phyloP scores from a whole-genome alignment of 2,888 invertebrate genomes.

The Cryptops parisi region DNA sequence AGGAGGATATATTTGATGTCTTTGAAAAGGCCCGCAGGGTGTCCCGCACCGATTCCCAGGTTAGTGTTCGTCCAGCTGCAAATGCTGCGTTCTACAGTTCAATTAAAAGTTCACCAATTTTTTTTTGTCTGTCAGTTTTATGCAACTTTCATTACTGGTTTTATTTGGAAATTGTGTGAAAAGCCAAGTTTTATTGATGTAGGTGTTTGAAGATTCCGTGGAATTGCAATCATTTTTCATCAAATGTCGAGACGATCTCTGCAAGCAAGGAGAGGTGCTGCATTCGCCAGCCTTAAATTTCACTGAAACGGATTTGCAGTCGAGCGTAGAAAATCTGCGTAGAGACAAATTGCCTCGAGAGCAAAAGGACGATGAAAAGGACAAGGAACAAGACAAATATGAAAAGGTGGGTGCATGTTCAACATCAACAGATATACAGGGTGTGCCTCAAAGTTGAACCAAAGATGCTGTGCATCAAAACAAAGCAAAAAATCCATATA shows the following conservation, averaged over 20 bases:
- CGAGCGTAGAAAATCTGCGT: slow-evolving; percentile 57
- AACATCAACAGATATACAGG: too few species aligned
- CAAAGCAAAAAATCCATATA: too few species aligned
- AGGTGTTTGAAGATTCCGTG: slow-evolving; percentile 83
- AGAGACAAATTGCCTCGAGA: slow-evolving; percentile 45
- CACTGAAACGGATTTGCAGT: slow-evolving; percentile 56
- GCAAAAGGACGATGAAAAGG: slow-evolving; percentile 21
- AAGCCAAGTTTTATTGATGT: slow-evolving; percentile 8
- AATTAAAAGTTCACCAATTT: not conserved
- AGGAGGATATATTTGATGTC: slow-evolving; percentile 89
- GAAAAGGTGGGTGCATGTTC: slow-evolving; percentile 1
- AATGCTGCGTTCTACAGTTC: not conserved
- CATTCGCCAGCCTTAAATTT: slow-evolving; percentile 76
- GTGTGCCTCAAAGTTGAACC: too few species aligned
- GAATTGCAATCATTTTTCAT: slow-evolving; percentile 87
- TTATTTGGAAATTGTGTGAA: not conserved
- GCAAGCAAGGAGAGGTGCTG: slow-evolving; percentile 60
- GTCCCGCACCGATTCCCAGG: slow-evolving; percentile 78
- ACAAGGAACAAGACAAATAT: slow-evolving; percentile 13
- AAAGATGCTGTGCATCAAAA: too few species aligned
- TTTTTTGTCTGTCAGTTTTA: not conserved
- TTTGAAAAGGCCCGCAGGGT: slow-evolving; percentile 73
- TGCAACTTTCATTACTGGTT: too few species aligned
- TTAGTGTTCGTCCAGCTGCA: slow-evolving; percentile 2
- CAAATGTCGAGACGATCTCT: slow-evolving; percentile 47